Evolutionary conservation across 2,888 invertebrate genomes (phyloP).

Genomic region (Willowsia nigromaculata): DNA sequence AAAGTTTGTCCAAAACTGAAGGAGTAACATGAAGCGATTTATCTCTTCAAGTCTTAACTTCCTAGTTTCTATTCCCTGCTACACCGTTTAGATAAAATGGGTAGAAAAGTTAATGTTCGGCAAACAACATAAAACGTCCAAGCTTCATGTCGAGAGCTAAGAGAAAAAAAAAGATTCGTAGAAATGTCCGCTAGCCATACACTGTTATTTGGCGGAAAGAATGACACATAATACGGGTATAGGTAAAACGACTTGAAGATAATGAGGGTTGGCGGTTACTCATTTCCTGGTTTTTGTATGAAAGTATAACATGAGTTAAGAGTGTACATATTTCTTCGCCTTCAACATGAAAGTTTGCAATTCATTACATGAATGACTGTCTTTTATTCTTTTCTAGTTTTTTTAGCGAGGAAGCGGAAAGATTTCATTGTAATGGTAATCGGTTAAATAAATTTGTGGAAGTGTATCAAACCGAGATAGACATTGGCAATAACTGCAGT

Average conservation of each 20-base stretch:
- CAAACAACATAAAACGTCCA: not conserved
- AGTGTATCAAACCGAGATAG: not conserved
- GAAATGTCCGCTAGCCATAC: not conserved
- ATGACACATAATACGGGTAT: constrained; percentile 9
- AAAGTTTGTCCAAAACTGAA: constrained; percentile 13
- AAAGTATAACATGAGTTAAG: not conserved
- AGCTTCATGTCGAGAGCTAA: not conserved
- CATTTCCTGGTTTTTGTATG: not conserved
- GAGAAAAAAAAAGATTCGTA: not conserved
- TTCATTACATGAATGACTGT: not conserved
- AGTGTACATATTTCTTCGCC: not conserved
- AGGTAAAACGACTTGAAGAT: not conserved
- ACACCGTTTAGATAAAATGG: constrained; percentile 11
- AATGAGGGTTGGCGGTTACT: not conserved
- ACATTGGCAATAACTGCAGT: not conserved
- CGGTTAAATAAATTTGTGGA: not conserved
- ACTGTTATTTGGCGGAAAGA: not conserved
- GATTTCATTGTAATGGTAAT: not conserved
- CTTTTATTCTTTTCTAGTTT: not conserved
- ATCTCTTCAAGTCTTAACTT: constrained; percentile 20
- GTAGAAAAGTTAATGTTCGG: not conserved
- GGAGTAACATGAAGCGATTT: constrained; percentile 15
- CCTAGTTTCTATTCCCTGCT: not conserved
- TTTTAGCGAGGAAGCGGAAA: not conserved
- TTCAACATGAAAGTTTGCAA: not conserved